A percentile compares a stretch with the other conserved stretches of the same genome.
These are phyloP conservation scores for Steatornis caripensis DNA, from an alignment of 2,113 vertebrate genomes.

Conservation along the genomic window DNA sequence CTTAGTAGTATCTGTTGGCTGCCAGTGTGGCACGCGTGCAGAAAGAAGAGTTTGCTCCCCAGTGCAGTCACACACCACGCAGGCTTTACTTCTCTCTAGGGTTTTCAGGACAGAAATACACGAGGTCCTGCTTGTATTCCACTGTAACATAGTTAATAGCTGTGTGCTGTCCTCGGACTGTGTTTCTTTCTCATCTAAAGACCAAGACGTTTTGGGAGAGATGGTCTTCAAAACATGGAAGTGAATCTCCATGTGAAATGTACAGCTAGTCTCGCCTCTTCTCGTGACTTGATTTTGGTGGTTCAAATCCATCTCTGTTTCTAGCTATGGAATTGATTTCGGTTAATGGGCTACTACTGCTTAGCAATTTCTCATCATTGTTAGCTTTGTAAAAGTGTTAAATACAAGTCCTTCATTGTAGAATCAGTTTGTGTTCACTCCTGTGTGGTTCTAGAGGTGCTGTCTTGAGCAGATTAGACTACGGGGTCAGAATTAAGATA, in stretches of 20 bases:
- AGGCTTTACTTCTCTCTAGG: neutral
- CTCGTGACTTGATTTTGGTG: neutral
- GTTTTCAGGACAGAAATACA: neutral
- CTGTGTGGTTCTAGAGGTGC: neutral
- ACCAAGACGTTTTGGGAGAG: neutral
- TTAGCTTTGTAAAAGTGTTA: neutral
- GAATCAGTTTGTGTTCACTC: neutral
- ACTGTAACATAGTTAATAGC: neutral
- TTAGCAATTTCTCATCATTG: neutral
- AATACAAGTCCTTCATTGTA: neutral
- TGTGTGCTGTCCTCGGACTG: neutral
- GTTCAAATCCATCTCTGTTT: neutral
- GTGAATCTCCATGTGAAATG: neutral
- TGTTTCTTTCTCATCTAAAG: neutral
- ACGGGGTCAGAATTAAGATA: neutral
- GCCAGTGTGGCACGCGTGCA: neutral
- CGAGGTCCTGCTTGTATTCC: neutral
- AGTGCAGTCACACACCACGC: rapidly evolving
- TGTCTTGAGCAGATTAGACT: neutral
- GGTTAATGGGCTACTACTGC: neutral
- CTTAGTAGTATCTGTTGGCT: neutral
- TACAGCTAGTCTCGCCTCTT: neutral
- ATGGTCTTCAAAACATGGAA: neutral
- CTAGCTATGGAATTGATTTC: neutral
- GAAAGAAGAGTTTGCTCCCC: neutral